These are phyloP conservation scores for Phoxinus dragarum DNA, from an alignment of 2,797 vertebrate species.

Conservation along the genomic window DNA sequence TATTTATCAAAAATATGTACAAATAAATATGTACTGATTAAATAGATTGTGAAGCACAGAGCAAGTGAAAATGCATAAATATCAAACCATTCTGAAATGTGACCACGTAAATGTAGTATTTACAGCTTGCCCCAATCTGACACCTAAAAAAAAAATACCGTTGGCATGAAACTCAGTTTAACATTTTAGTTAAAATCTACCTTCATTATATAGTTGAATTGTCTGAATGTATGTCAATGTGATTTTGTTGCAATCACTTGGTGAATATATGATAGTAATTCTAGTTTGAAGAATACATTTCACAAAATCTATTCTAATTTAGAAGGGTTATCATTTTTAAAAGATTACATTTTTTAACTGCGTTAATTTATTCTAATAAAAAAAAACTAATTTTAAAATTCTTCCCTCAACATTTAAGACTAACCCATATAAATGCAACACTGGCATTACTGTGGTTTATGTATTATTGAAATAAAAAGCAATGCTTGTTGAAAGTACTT, in stretches of 20 bases:
- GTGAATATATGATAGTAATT: background rate
- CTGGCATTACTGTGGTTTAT: background rate
- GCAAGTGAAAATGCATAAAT: background rate
- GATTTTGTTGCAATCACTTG: background rate
- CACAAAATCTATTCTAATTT: background rate
- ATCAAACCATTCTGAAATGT: background rate
- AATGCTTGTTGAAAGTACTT: background rate
- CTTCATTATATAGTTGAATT: too few relatives aligned
- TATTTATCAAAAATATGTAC: background rate
- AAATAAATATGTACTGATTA: background rate
- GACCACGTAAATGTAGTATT: background rate
- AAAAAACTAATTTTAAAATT: too few relatives aligned
- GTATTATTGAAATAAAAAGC: background rate
- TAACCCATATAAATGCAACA: background rate
- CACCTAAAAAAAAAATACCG: background rate
- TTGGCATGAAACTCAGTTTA: background rate
- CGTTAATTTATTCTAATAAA: too few relatives aligned
- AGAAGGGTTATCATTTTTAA: background rate
- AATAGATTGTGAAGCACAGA: background rate
- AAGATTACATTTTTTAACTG: background rate
- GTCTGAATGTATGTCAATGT: background rate
- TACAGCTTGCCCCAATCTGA: background rate
- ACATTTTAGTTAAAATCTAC: background rate
- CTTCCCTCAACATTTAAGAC: background rate
- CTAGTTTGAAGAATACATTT: background rate